These are phyloP conservation scores for Gallinago media DNA, from an alignment of 2,113 vertebrate genomes.

Conservation along the genomic window DNA sequence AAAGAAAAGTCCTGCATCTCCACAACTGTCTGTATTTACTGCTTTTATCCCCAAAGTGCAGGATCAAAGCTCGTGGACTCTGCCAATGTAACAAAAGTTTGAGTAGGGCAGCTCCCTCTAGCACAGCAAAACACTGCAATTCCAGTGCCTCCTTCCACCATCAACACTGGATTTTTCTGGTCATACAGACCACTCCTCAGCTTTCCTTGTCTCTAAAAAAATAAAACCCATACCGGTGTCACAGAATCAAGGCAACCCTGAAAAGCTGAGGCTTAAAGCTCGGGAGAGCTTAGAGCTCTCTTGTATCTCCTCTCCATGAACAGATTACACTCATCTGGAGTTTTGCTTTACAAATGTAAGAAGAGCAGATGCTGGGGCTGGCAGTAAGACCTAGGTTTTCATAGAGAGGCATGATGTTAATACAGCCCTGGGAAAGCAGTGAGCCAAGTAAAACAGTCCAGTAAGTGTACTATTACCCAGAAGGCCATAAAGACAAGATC, in stretches of 20 bases:
- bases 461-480: background rate
- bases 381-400: background rate
- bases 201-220: background rate
- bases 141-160: background rate
- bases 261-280: background rate
- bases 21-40: background rate
- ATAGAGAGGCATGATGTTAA: background rate
- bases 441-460: background rate
- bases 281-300: background rate
- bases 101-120: background rate
- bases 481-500: constrained; percentile 33
- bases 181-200: background rate
- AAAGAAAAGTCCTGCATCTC: background rate
- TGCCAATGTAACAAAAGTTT: fast-evolving
- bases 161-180: background rate
- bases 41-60: background rate
- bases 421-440: constrained; percentile 5
- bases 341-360: background rate
- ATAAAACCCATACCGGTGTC: background rate
- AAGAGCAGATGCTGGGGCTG: constrained; percentile 30
- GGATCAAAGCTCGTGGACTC: background rate
- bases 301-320: background rate
- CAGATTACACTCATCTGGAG: background rate
- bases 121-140: background rate
- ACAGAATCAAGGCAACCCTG: background rate